Conservation (phyloP, 2,888 invertebrate genomes). For the Eledona agricola region DNA sequence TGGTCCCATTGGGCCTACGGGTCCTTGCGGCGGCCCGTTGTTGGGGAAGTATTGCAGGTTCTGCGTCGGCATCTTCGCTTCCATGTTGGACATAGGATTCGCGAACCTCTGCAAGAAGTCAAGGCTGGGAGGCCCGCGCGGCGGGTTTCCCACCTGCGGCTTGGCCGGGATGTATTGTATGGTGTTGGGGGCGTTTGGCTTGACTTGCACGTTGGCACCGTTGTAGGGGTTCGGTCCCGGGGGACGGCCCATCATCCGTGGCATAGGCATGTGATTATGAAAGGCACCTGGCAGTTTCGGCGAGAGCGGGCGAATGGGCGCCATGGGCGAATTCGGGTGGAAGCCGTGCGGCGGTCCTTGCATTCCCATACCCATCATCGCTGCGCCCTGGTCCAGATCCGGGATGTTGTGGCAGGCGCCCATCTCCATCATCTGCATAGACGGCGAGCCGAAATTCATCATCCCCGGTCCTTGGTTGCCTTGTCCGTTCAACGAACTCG, state of each 20-base stretch:
- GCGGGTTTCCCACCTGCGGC: conserved; percentile 82
- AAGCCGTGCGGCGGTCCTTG: conserved; percentile 61
- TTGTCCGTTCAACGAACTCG: conserved; percentile 69
- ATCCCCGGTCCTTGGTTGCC: conserved; percentile 63
- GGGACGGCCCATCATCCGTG: conserved; percentile 73
- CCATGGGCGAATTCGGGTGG: conserved; percentile 59
- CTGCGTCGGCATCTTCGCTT: conserved; percentile 73
- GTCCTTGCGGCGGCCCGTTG: conserved; percentile 63
- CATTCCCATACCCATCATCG: conserved; percentile 60
- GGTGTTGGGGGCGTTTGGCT: conserved; percentile 96
- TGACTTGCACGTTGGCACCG: conserved; percentile 89
- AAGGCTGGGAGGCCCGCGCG: conserved; percentile 85
- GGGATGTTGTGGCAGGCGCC: conserved; percentile 59
- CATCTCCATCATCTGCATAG: conserved; percentile 63
- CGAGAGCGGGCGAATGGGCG: conserved; percentile 66
- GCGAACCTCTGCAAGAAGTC: conserved; percentile 91
- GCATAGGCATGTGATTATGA: conserved; percentile 63
- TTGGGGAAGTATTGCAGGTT: conserved; percentile 79
- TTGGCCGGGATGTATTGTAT: conserved; percentile 97
- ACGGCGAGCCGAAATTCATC: conserved; percentile 67
- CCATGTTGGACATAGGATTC: conserved; percentile 79
- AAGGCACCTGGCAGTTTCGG: conserved; percentile 72
- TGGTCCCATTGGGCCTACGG: conserved; percentile 59
- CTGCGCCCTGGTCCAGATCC: conserved; percentile 56
- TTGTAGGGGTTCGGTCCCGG: conserved; percentile 72